Evolutionary conservation across 2,888 invertebrate species (phyloP).

Genomic region (Fragum whitleyi): DNA sequence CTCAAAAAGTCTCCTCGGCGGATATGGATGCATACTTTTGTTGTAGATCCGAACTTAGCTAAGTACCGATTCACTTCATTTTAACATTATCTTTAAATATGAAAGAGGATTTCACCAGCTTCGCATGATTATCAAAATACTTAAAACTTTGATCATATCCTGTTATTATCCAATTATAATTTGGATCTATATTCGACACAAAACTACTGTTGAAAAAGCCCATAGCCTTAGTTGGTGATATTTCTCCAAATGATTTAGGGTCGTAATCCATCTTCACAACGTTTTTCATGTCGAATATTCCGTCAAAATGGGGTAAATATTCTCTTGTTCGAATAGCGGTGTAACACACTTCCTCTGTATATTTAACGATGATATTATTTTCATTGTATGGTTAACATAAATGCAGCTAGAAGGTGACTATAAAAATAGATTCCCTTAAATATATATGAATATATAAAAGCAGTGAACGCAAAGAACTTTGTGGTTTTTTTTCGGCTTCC

Average conservation of each 20-base stretch:
- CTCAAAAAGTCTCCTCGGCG: conserved; percentile 4
- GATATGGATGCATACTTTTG: background rate
- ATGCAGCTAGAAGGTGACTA: too few species aligned
- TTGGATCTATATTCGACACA: background rate
- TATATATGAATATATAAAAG: too few species aligned
- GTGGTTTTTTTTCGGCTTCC: too few species aligned
- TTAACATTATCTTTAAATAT: background rate
- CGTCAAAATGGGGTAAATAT: background rate
- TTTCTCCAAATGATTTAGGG: background rate
- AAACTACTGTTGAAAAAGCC: background rate
- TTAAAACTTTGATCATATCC: background rate
- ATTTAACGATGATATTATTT: too few species aligned
- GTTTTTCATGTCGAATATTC: background rate
- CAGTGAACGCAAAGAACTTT: too few species aligned
- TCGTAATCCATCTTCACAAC: background rate
- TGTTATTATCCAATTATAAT: conserved; percentile 7
- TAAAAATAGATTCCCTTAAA: too few species aligned
- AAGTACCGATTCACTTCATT: background rate
- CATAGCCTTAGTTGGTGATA: background rate
- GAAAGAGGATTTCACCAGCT: background rate
- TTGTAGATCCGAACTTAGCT: too few species aligned
- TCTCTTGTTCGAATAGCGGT: background rate
- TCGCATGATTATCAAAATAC: background rate
- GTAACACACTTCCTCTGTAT: background rate
- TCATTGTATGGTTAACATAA: too few species aligned